Evolutionary conservation across 2,113 vertebrate genomes (phyloP).

Genomic region (Columba janthina): DNA sequence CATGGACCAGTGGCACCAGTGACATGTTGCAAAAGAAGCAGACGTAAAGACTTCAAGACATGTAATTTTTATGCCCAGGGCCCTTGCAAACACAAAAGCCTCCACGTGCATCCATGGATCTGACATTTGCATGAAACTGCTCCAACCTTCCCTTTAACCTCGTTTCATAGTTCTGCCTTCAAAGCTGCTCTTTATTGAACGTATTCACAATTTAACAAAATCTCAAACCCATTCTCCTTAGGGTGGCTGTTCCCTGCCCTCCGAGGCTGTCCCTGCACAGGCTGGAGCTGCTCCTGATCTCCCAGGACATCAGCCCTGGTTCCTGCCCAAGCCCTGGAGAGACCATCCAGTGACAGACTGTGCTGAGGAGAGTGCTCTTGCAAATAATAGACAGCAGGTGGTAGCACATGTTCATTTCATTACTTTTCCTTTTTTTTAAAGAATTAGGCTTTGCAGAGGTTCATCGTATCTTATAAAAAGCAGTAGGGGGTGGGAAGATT

Average conservation of each 20-base stretch:
- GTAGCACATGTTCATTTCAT: conserved; percentile 46
- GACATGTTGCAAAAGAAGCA: neutral
- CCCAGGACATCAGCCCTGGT: neutral
- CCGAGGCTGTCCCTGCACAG: neutral
- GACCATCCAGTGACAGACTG: rapidly evolving
- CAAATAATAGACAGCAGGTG: conserved; percentile 43
- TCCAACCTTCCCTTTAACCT: neutral
- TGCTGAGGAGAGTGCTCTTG: conserved; percentile 1
- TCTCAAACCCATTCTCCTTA: neutral
- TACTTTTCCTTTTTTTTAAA: neutral
- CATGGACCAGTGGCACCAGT: neutral
- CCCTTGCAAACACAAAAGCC: neutral
- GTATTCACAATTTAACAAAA: neutral
- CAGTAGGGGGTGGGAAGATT: neutral
- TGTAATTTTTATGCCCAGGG: neutral
- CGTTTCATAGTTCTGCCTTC: neutral
- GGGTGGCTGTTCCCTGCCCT: neutral
- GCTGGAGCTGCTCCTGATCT: rapidly evolving
- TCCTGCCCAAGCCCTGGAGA: neutral
- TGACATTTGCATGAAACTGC: neutral
- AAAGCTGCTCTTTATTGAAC: neutral
- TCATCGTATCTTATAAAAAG: neutral
- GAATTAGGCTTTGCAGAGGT: neutral
- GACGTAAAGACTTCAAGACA: neutral
- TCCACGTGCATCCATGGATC: rapidly evolving